A percentile compares a stretch with the other conserved stretches of the same genome.
These are phyloP conservation scores for Eupithecia exiguata DNA, from an alignment of 2,888 invertebrate species.

Conservation along the genomic window DNA sequence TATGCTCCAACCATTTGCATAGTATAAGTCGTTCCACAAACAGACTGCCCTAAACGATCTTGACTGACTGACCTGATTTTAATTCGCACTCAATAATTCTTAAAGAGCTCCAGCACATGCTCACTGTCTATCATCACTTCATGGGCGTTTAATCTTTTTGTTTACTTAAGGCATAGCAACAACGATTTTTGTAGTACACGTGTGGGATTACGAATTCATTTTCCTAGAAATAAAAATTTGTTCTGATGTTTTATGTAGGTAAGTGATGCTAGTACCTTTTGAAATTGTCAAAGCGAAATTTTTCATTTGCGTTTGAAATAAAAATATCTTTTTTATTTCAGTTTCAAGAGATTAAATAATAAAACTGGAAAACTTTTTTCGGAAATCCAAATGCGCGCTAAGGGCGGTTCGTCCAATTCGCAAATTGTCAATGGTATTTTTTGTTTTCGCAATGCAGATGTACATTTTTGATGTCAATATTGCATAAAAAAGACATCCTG, in stretches of 20 bases:
- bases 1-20: not conserved
- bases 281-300: not conserved
- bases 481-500: not conserved
- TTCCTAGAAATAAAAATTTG: not conserved
- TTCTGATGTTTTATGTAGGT: not conserved
- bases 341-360: not conserved
- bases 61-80: constrained; percentile 50
- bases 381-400: not conserved
- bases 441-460: not conserved
- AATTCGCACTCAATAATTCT: constrained; percentile 32
- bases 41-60: constrained; percentile 36
- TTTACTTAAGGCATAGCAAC: constrained; percentile 22
- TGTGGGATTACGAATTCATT: constrained; percentile 7
- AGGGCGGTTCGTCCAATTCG: not conserved
- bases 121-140: constrained; percentile 39
- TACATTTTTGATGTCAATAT: not conserved
- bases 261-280: not conserved
- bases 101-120: constrained; percentile 22
- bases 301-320: not conserved
- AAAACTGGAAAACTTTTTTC: not conserved
- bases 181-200: constrained; percentile 13
- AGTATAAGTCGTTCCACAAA: not conserved
- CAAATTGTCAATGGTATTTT: too few relatives aligned
- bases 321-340: not conserved
- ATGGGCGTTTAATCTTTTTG: constrained; percentile 22